Conservation (phyloP, 2,888 invertebrate species). For the Tenthredo livida region DNA sequence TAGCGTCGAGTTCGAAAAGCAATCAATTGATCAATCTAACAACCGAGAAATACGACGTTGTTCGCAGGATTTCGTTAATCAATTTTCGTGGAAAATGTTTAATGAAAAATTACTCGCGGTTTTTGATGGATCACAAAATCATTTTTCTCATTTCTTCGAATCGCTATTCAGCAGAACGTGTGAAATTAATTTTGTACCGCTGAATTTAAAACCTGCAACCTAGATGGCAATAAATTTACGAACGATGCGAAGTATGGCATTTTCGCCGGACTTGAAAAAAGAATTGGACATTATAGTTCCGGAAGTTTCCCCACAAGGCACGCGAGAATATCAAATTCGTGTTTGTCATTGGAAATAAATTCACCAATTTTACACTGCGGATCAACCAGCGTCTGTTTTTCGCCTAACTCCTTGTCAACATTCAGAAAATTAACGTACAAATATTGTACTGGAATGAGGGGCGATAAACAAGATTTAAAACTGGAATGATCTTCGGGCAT, state of each 20-base stretch:
- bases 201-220: neutral
- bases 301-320: conserved; percentile 17
- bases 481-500: conserved; percentile 19
- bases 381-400: neutral
- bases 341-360: neutral
- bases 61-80: neutral
- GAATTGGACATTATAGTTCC: neutral
- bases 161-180: neutral
- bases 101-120: neutral
- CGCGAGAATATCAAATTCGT: conserved; percentile 9
- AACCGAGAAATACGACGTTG: conserved; percentile 2
- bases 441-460: neutral
- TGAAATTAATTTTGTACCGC: neutral
- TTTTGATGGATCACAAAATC: neutral
- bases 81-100: neutral
- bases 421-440: neutral
- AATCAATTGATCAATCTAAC: neutral
- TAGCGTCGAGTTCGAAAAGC: neutral
- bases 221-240: conserved; percentile 9
- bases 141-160: neutral
- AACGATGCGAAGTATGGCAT: neutral
- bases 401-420: neutral
- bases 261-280: conserved; percentile 20
- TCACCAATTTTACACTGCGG: neutral
- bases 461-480: neutral